Base-by-base conservation (phyloP, 2,113 vertebrate genomes). In the Saccopteryx bilineata region DNA sequence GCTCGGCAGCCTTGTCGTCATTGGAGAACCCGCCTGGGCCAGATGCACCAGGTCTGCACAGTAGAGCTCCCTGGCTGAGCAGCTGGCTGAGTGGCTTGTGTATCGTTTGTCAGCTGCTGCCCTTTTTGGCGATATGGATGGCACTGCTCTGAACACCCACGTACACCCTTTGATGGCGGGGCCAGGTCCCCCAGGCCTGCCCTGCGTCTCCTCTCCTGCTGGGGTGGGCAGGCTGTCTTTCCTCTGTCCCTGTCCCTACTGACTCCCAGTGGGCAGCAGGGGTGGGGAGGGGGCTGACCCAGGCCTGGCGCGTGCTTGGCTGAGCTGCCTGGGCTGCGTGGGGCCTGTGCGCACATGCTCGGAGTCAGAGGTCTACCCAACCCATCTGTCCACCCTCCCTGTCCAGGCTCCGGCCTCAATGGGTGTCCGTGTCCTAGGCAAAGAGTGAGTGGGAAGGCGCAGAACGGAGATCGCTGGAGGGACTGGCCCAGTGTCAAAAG, bases 11-110 rank as follows among this genome's bases (percentile, higher is more conserved):
- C 81, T 71, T 91, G 1, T 65, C 69, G 0, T 97, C 97, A 52
- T 98, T 98, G 0, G 97, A 95, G 13, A 96, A 65, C 50, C 83
- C 56, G 0, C 87, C 63, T 96, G 98, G 0, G 98, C 98, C 9
- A 98, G 97, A 87, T 86, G 97, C 56, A 98, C 95, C n/a, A 98
- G 98, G 89, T 99, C 98, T 0, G 99, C 97, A 0, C 99, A 98
- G 97, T 98, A 98, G 18, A 97, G 98, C 90, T 98, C 98, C 5
- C 96, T 97, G 19, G 98, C 98, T 0, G 98, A 18, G 1, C 76
- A 87, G 4, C n/a, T 81, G 9, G 97, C 71, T 0, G 96, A 97
- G 21, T 91, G 1, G 39, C 11, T 12, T 65, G 63, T 33, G 21
- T 4, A 15, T 28, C 28, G 0, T 31, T 7, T 4, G 7, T 65